These are phyloP conservation scores for Euzetes globulus DNA, from an alignment of 2,888 invertebrate genomes.

Conservation along the genomic window DNA sequence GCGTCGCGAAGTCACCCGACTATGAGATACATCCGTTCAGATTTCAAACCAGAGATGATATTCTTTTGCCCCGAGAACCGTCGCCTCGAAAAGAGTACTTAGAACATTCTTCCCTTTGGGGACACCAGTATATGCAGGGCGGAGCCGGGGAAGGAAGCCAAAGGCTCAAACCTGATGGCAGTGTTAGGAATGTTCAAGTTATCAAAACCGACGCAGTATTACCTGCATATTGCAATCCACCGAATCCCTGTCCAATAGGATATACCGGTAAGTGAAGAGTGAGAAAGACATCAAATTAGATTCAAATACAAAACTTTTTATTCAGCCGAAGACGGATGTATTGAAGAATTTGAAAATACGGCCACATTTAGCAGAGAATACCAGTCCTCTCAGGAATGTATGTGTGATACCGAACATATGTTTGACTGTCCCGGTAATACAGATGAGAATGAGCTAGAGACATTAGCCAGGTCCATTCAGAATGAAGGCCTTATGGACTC, in stretches of 20 bases:
- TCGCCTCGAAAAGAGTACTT: conserved; percentile 60
- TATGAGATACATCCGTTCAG: conserved; percentile 23
- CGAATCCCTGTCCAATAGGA: conserved; percentile 95
- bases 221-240: conserved; percentile 97
- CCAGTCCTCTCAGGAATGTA: conserved; percentile 84
- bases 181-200: conserved; percentile 54
- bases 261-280: conserved; percentile 59
- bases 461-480: conserved; percentile 45
- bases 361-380: conserved; percentile 90
- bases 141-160: conserved; percentile 72
- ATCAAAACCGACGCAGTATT: conserved; percentile 84
- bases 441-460: conserved; percentile 44
- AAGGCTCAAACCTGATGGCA: conserved; percentile 52
- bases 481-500: conserved; percentile 45
- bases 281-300: neutral
- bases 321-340: conserved; percentile 74
- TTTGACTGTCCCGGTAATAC: conserved; percentile 67
- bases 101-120: conserved; percentile 70
- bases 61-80: conserved; percentile 34
- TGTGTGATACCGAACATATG: conserved; percentile 98
- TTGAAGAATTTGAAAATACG: conserved; percentile 84
- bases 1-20: conserved; percentile 2
- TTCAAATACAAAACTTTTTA: conserved; percentile 38
- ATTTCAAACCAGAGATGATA: conserved; percentile 36
- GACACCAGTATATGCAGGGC: conserved; percentile 54